Evolutionary conservation across 2,113 vertebrate genomes (phyloP), one percentile per base, ranked within the genome.

Genomic region (Meleagris gallopavo): DNA sequence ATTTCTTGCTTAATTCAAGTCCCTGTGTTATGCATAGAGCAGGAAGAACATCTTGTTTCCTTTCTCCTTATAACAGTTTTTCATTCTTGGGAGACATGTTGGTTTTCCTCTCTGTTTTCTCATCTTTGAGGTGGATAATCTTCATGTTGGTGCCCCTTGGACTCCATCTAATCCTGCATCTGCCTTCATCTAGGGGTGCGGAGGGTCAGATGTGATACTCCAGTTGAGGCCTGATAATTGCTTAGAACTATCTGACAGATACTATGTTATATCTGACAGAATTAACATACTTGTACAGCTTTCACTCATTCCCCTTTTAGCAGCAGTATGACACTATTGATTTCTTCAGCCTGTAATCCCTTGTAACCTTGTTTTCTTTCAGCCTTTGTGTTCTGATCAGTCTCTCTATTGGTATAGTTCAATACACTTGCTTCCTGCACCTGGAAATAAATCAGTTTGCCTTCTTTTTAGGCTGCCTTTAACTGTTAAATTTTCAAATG

Each of bases 1-100:
- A 24, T 45, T 85, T 88, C 55, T 86, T 89, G 48, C 62, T 91
- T 83, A 54, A n/a, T 80, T 89, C 64, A 66, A 70, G 38, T 69
- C 45, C 30, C 58, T 74, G 52, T 80, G 48, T 91, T 82, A 73
- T 77, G 57, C 38, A 62, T 15, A 57, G 27, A 76, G 58, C 58
- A 58, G 82, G 60, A 96, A 75, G 70, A 96, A 89, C 48, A 54
- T 58, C 66, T 70, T 70, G 50, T 86, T 83, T 89, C 55, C 13
- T 60, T 90, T 89, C 52, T 89, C 55, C 90, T 40, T 91, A 50
- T 14, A 41, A n/a, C 25, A 29, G 19, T 77, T 86, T 32, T 69
- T 11, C 5, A 0, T 93, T 91, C 83, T 74, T 67, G 50, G 34
- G 83, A 89, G 54, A 41, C 60, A 17, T 1, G 11, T 48, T 76